A percentile compares a stretch with the other conserved stretches of the same genome.
These are phyloP conservation scores for Gymnocephalus cernua DNA, from an alignment of 2,113 vertebrate species.

Conservation along the genomic window DNA sequence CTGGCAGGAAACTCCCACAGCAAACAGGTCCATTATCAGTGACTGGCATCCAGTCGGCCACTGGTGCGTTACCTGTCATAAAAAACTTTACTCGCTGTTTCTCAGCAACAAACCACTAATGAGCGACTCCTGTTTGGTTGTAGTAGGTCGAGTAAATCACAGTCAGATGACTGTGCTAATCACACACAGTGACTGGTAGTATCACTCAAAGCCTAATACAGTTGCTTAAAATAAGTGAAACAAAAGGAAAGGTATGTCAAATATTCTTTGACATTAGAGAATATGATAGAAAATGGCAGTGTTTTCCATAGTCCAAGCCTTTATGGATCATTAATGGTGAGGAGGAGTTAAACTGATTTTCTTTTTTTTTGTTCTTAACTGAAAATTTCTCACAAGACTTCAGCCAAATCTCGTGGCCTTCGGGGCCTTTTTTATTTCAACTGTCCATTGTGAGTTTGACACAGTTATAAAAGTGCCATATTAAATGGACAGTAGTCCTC, in stretches of 20 bases:
- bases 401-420: too few relatives aligned
- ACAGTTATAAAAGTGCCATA: too few relatives aligned
- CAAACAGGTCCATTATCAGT: conserved; percentile 61
- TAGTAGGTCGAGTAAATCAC: conserved; percentile 27
- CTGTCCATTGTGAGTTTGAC: too few relatives aligned
- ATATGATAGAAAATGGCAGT: too few relatives aligned
- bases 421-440: too few relatives aligned
- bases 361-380: too few relatives aligned
- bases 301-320: too few relatives aligned
- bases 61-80: conserved; percentile 62
- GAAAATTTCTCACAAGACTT: too few relatives aligned
- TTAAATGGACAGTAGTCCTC: too few relatives aligned
- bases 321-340: too few relatives aligned
- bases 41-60: conserved; percentile 46
- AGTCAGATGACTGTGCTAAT: conserved; percentile 9
- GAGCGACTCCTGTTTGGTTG: background rate
- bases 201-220: background rate
- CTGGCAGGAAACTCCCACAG: conserved; percentile 67
- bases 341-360: too few relatives aligned
- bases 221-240: background rate
- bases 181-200: background rate
- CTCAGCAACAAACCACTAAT: conserved; percentile 22
- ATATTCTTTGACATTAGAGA: background rate
- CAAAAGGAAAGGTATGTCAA: background rate
- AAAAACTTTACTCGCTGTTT: conserved; percentile 29